Base-by-base conservation (phyloP, 2,113 vertebrate species). In the Setophaga petechia region DNA sequence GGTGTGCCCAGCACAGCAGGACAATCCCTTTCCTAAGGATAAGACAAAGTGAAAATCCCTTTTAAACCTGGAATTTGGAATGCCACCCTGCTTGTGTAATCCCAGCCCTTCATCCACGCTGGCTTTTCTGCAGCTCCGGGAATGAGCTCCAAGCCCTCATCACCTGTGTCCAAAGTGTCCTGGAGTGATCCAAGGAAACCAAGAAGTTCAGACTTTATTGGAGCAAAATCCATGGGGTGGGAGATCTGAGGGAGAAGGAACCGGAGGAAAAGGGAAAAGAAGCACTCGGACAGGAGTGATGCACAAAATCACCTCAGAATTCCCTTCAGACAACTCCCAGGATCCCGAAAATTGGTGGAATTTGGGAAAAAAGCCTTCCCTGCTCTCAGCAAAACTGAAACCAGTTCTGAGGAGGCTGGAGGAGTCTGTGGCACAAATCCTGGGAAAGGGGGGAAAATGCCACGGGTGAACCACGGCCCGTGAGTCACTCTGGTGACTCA, bases 101-200 rank as follows among this genome's bases (percentile, higher is more conserved):
- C 54, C 81, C 67, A 31, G 37, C 31, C 31, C 9, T 71, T 35
- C 20, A 10, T 22, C 65, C n/a, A 2, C 0, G 3, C 16, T 37
- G 33, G 28, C 22, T 6, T 37, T 68, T 22, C 65, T 0, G 0
- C 28, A 23, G 9, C 15, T 43, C 37, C 0, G 1, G 49, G 76
- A 66, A 54, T 15, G 51, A 47, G 16, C 51, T 84, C 58, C 23
- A 6, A 28, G 24, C 54, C 44, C 39, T 37, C 58, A 11, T 84
- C 81, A 7, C 39, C 47, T 22, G 13, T 2, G 10, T 31, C 58
- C 58, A 17, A 55, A 46, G 5, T 27, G 2, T 46, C 27, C 33
- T 4, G 22, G 58, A 27, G 11, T 0, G 11, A 46, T 73, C 58
- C 81, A 27, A 63, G 41, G 58, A 55, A 55, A 37, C 47, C 27